Base-by-base conservation (phyloP, 2,797 vertebrate species). In the Phaenicophaeus curvirostris region DNA sequence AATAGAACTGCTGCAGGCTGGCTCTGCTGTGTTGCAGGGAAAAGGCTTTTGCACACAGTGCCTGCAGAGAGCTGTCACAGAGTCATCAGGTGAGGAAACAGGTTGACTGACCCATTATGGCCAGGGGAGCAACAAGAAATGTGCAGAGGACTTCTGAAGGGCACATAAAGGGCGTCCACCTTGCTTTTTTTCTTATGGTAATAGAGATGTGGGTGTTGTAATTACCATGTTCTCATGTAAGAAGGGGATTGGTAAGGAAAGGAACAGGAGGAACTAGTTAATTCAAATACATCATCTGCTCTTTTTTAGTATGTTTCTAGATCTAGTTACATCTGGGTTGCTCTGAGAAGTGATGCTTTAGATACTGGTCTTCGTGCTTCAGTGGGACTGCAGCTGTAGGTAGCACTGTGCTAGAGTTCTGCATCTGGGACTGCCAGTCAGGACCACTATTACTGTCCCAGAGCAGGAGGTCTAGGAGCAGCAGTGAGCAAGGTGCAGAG, bases 1-100 rank as follows among this genome's bases (percentile, higher is more conserved):
- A 95, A 94, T 95, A 94, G 93, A 59, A 71, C 39, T 79, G 91
- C 71, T 93, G 93, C 85, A 27, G 91, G 48, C 89, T 93, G 79
- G 55, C 57, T 95, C 76, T 59, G 69, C 31, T 0, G 19, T 25
- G 72, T 11, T 89, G 82, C 42, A 27, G 73, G 66, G 63, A 48
- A 75, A 72, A 72, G 33, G 71, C 46, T 92, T 84, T 55, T 86
- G 80, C 69, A 94, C 85, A 46, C 66, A 17, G 24, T 15, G 66
- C 68, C 87, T 86, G 44, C 1, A 6, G n/a, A 44, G 74, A 50
- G 39, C 71, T 91, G 80, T 62, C 53, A 33, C 2, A 1, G 69
- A 81, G 30, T 42, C 11, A 0, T 20, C 44, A 50, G 62, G 69
- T 75, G 69, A 88, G 16, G 58, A 78, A 75, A 76, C 3, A 51